Evolutionary conservation across 2,797 vertebrate species (phyloP).

Genomic region (Poeciliopsis presidionis): DNA sequence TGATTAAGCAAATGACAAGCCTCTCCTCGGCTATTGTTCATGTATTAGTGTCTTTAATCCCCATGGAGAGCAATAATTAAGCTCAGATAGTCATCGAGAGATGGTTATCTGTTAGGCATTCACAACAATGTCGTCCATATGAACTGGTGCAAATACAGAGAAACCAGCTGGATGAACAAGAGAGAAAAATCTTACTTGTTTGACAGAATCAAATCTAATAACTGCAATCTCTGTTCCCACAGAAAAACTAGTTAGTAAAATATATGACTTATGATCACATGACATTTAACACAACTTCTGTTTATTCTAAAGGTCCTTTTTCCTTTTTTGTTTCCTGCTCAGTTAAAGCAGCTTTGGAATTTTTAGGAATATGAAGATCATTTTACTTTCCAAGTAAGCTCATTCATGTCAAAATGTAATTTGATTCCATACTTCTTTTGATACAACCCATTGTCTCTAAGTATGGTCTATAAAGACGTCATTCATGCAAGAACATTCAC

Average conservation of each 20-base stretch:
- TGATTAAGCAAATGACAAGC: slow-evolving; percentile 72
- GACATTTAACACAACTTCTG: neutral
- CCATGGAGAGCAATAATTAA: slow-evolving; percentile 54
- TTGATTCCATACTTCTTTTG: neutral
- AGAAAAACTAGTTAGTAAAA: neutral
- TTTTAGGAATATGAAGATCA: neutral
- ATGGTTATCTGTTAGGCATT: slow-evolving; percentile 58
- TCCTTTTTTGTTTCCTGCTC: neutral
- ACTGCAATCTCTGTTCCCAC: neutral
- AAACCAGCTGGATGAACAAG: slow-evolving; percentile 10
- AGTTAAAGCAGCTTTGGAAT: neutral
- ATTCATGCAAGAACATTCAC: neutral
- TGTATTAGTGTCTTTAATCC: slow-evolving; percentile 63
- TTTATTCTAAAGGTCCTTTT: neutral
- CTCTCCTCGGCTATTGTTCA: slow-evolving; percentile 68
- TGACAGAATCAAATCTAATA: neutral
- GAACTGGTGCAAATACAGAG: slow-evolving; percentile 16
- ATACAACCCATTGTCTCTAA: neutral
- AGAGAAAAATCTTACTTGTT: slow-evolving; percentile 10
- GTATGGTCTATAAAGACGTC: neutral
- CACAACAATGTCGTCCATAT: slow-evolving; percentile 50
- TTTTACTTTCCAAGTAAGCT: neutral
- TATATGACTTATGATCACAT: neutral
- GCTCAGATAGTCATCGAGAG: slow-evolving; percentile 56
- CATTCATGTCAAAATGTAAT: neutral